Percentiles rank a stretch among this genome's conserved stretches.
These are phyloP conservation scores for Abramis brama DNA, from an alignment of 2,113 vertebrate genomes.

Conservation along the genomic window DNA sequence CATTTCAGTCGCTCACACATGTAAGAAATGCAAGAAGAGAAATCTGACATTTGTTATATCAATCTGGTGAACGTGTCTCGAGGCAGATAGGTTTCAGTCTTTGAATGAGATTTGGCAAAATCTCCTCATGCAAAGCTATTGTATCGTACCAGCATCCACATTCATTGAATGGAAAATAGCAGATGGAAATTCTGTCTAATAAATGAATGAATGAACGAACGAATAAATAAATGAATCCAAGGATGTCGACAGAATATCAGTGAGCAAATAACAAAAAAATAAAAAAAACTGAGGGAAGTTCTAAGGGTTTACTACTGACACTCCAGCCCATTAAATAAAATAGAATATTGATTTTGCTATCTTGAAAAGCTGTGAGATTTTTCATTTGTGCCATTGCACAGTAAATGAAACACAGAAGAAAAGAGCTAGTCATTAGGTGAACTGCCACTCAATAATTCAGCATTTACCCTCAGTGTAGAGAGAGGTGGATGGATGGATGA, in stretches of 20 bases:
- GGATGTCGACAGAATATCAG: slow-evolving; percentile 20
- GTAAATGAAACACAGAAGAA: slow-evolving; percentile 64
- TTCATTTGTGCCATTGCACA: slow-evolving; percentile 68
- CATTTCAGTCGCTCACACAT: not conserved
- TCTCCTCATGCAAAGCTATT: not conserved
- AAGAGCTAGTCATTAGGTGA: slow-evolving; percentile 72
- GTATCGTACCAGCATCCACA: no score
- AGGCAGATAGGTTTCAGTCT: not conserved
- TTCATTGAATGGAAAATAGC: not conserved
- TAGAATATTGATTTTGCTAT: slow-evolving; percentile 83
- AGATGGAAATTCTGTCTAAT: not conserved
- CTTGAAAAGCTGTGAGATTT: slow-evolving; percentile 72
- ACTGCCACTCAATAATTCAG: slow-evolving; percentile 68
- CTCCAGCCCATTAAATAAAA: slow-evolving; percentile 78
- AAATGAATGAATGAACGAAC: not conserved
- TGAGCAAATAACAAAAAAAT: slow-evolving; percentile 19
- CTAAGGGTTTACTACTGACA: slow-evolving; percentile 70
- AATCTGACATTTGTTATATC: not conserved
- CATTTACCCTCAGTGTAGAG: slow-evolving; percentile 59
- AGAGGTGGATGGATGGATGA: not conserved
- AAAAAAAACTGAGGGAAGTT: slow-evolving; percentile 57
- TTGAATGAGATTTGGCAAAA: not conserved
- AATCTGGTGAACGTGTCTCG: not conserved
- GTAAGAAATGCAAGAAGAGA: no score
- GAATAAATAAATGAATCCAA: not conserved